These are phyloP conservation scores for Drosophila longiperda DNA, from an alignment of 2,888 invertebrate species.

Conservation along the genomic window DNA sequence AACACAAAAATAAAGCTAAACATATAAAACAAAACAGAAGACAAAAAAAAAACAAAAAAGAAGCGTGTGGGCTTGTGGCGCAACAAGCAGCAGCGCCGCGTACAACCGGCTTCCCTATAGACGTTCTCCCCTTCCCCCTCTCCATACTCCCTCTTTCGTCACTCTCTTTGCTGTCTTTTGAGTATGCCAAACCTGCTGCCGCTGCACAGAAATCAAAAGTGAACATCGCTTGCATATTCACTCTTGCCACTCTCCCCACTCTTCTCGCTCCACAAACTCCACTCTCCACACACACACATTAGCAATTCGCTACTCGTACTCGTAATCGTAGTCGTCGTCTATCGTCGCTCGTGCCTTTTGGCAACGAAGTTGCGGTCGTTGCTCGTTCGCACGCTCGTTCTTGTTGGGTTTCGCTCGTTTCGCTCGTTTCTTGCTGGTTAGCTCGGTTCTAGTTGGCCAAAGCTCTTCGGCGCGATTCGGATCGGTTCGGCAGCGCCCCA, in stretches of 20 bases:
- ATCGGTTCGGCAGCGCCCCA: constrained; percentile 43
- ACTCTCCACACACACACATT: neutral
- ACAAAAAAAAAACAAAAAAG: constrained; percentile 22
- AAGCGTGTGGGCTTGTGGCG: constrained; percentile 61
- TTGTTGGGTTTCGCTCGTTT: constrained; percentile 67
- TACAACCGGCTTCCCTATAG: constrained; percentile 58
- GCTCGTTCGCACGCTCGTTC: constrained; percentile 71
- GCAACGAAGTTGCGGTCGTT: constrained; percentile 60
- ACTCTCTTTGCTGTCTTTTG: constrained; percentile 1
- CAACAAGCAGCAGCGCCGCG: constrained; percentile 44
- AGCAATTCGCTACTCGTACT: constrained; percentile 15
- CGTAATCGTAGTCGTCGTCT: constrained; percentile 24
- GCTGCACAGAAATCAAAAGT: constrained; percentile 81
- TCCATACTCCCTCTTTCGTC: neutral
- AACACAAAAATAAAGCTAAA: constrained; percentile 7
- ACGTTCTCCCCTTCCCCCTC: neutral
- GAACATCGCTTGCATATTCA: constrained; percentile 69
- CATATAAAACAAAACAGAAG: neutral
- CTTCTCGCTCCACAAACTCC: neutral
- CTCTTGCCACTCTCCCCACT: neutral
- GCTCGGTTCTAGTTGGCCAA: constrained; percentile 77
- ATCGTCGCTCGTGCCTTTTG: constrained; percentile 36
- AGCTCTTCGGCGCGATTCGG: constrained; percentile 49
- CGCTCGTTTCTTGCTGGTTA: constrained; percentile 69
- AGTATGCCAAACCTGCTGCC: constrained; percentile 74